phyloP scores from a whole-genome alignment of 2,888 invertebrate genomes.

The Thyatira batis region DNA sequence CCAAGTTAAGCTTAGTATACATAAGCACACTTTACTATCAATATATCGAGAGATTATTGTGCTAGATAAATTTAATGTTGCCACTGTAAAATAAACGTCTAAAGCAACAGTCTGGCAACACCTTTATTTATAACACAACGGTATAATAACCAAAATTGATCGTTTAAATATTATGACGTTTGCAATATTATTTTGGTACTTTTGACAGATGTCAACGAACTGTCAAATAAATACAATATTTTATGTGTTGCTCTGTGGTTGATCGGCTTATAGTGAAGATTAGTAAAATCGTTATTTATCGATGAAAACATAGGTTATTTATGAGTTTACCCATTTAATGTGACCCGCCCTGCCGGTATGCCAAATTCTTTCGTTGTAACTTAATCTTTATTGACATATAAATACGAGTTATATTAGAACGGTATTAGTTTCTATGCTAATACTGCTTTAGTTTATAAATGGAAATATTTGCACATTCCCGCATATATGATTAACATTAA shows the following conservation, averaged over 20 bases:
- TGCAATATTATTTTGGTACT: slow-evolving; percentile 2
- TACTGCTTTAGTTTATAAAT: background rate
- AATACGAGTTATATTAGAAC: background rate
- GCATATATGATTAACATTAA: background rate
- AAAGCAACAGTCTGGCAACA: background rate
- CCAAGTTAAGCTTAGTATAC: background rate
- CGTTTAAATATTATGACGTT: slow-evolving; percentile 2
- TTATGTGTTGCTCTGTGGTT: slow-evolving; percentile 25
- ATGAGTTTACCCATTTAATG: slow-evolving; percentile 14
- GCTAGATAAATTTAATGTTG: slow-evolving; percentile 7
- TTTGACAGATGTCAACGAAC: slow-evolving; percentile 12
- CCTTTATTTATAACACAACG: background rate
- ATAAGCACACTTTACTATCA: slow-evolving; percentile 18
- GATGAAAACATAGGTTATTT: slow-evolving; percentile 17
- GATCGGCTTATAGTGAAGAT: slow-evolving; percentile 25
- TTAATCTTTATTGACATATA: background rate
- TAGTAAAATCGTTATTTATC: slow-evolving; percentile 31
- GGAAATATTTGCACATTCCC: background rate
- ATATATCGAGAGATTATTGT: slow-evolving; percentile 31
- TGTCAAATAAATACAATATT: slow-evolving; percentile 29
- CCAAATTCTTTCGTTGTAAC: background rate
- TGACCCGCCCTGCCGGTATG: slow-evolving; percentile 1
- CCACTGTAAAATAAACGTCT: background rate
- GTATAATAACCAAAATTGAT: slow-evolving; percentile 2
- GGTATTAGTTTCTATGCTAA: background rate